Base-by-base conservation (phyloP, 2,797 vertebrate genomes). In the Sciurus carolinensis region DNA sequence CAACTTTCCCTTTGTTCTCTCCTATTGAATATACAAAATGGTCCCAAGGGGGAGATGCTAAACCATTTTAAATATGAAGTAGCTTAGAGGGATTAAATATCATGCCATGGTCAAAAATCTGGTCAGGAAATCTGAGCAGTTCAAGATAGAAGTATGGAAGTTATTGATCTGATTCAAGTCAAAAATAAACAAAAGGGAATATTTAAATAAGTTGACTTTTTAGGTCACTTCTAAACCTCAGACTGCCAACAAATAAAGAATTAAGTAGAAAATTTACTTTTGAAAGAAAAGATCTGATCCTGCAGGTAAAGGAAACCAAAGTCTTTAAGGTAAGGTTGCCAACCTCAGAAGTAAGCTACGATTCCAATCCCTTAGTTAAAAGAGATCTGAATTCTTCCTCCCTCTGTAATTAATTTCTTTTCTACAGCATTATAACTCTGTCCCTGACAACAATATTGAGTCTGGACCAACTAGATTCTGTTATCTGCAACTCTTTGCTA, bases 201-300 rank as follows among this genome's bases (percentile, higher is more conserved):
- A 69, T 93, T 85, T 83, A 50, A 24, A 95, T 64, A 71, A 83
- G 75, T 3, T 69, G 73, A 82, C 54, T 17, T 88, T 83, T 90
- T 42, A 77, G 39, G n/a, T 72, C 4, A 84, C 7, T 76, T 90
- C 26, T 50, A 88, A 87, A 66, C 50, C 7, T 88, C 47, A 81
- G 15, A 39, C 88, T 93, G 42, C 28, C 20, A 94, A 66, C 3
- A 76, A 79, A 1, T 47, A 18, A 62, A 87, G 24, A 90, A 83
- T 26, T 62, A 79, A 69, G 62, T 47, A 84, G 85, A 91, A 97
- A 86, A 89, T 54, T 67, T n/a, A 87, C 18, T 92, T 94, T 90
- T 39, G 50, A 30, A 84, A 82, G 66, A 75, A 50, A 76, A 22
- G 30, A 22, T 67, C 39, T 84, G 17, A 87, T 84, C 20, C 73